Conservation (phyloP, 1,140 invertebrate species). For the Dendroctonus ponderosae region DNA sequence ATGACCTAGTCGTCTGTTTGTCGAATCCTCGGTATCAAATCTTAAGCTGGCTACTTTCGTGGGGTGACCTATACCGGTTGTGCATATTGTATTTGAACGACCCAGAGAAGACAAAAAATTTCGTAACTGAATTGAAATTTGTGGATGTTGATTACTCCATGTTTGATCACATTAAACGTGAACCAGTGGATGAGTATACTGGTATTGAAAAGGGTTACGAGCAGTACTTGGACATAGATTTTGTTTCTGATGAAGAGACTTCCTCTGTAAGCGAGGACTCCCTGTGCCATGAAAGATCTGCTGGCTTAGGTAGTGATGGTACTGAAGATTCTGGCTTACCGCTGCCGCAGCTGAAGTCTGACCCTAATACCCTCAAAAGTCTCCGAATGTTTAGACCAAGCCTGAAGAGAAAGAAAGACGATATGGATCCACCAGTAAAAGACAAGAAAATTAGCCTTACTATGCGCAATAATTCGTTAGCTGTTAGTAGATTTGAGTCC, state of each 20-base stretch:
- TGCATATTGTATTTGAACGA: slow-evolving; percentile 63
- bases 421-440: background rate
- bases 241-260: slow-evolving; percentile 36
- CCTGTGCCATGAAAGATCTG: slow-evolving; percentile 28
- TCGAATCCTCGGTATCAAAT: slow-evolving; percentile 62
- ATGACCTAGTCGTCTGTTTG: slow-evolving; percentile 62
- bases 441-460: background rate
- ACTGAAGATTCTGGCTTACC: slow-evolving; percentile 32
- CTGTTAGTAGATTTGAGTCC: no score
- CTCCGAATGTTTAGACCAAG: slow-evolving; percentile 57
- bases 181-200: slow-evolving; percentile 49
- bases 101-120: slow-evolving; percentile 58
- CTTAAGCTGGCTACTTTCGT: slow-evolving; percentile 61
- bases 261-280: slow-evolving; percentile 33
- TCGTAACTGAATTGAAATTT: slow-evolving; percentile 62
- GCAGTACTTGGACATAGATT: slow-evolving; percentile 49
- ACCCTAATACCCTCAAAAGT: slow-evolving; percentile 58
- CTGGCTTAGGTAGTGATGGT: slow-evolving; percentile 37
- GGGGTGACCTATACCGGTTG: slow-evolving; percentile 57
- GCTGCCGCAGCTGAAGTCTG: slow-evolving; percentile 47
- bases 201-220: slow-evolving; percentile 63
- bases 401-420: slow-evolving; percentile 38
- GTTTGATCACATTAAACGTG: slow-evolving; percentile 58
- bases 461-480: no score
- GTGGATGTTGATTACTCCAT: slow-evolving; percentile 65